Evolutionary conservation across 2,113 vertebrate species (phyloP), one percentile per base, ranked within the genome.

Genomic region (Perognathus longimembris): DNA sequence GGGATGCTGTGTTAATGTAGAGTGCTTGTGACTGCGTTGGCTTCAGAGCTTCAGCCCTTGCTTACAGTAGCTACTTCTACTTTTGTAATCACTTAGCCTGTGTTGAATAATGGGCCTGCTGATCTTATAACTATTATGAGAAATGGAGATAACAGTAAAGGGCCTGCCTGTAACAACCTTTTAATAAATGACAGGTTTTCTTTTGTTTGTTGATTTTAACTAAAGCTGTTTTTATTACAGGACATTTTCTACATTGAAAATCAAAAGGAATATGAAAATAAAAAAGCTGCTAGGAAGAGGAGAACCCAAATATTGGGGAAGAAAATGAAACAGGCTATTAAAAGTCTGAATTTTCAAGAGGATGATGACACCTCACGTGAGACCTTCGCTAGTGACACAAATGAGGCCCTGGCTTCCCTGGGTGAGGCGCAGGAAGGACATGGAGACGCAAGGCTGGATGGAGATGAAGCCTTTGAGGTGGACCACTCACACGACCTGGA

Each of bases 291-390:
- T 7, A 99, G 99, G 96, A 99, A 99, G 97, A 98, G 99, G 81
- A 98, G 99, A 96, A 97, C 98, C 34, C 98, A 99, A 54, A 45
- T 99, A 38, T 89, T 99, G 80, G 99, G 99, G 22, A 99, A 99
- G 95, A 99, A 99, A 96, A 99, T 99, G 99, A 99, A 99, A 97
- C 98, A 99, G 96, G 99, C 99, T 85, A 99, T 99, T 90, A 98
- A 98, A 97, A 99, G 98, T 9, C 98, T 99, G 12, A 99, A 99
- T 97, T 98, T 99, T 91, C 99, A 99, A 93, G 99, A 99, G 89
- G 98, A 99, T 0, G 99, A 99, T 28, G 99, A 99, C 38, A 98
- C 98, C 20, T 99, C 99, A 81, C 98, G 99, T 95, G 99, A 99
- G 98, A 99, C 99, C 24, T 99, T 99, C 2, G 99, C 99, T 70